Conservation (phyloP, 1,140 invertebrate genomes). For the Oppia nitens region DNA sequence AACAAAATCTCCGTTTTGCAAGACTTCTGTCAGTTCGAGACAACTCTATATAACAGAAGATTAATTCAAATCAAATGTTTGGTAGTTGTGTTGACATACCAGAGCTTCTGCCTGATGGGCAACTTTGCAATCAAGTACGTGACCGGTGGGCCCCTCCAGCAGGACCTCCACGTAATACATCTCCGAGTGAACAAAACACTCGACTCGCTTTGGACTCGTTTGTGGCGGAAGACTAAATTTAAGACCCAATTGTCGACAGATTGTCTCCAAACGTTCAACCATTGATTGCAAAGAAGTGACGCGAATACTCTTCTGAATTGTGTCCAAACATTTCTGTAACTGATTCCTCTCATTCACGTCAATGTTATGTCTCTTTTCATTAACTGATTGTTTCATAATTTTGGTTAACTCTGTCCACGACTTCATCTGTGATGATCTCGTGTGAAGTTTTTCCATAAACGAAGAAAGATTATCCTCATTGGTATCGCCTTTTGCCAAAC, state of each 20-base stretch:
- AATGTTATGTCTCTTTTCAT: slow-evolving; percentile 65
- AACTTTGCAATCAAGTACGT: slow-evolving; percentile 79
- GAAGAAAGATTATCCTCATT: neutral
- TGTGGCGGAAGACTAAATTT: slow-evolving; percentile 62
- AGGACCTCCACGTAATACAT: slow-evolving; percentile 91
- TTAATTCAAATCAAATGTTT: no score
- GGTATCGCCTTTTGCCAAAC: neutral
- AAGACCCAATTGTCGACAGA: slow-evolving; percentile 50
- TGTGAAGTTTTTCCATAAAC: slow-evolving; percentile 70
- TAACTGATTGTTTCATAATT: slow-evolving; percentile 51
- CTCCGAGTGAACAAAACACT: slow-evolving; percentile 79
- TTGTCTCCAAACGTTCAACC: slow-evolving; percentile 74
- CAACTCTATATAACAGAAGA: slow-evolving; percentile 51
- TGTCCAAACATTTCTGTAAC: slow-evolving; percentile 74
- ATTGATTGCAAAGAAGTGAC: slow-evolving; percentile 45
- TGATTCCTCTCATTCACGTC: slow-evolving; percentile 64
- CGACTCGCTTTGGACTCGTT: slow-evolving; percentile 38
- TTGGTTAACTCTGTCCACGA: slow-evolving; percentile 65
- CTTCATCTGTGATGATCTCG: slow-evolving; percentile 54
- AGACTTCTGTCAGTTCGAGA: slow-evolving; percentile 46
- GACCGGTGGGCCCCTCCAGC: slow-evolving; percentile 51
- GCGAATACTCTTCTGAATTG: slow-evolving; percentile 81
- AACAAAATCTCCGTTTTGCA: slow-evolving; percentile 54
- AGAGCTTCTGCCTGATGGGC: slow-evolving; percentile 61
- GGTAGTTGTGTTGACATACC: neutral